These are phyloP conservation scores for Centropus bengalensis DNA, from an alignment of 2,113 vertebrate genomes.

Conservation along the genomic window DNA sequence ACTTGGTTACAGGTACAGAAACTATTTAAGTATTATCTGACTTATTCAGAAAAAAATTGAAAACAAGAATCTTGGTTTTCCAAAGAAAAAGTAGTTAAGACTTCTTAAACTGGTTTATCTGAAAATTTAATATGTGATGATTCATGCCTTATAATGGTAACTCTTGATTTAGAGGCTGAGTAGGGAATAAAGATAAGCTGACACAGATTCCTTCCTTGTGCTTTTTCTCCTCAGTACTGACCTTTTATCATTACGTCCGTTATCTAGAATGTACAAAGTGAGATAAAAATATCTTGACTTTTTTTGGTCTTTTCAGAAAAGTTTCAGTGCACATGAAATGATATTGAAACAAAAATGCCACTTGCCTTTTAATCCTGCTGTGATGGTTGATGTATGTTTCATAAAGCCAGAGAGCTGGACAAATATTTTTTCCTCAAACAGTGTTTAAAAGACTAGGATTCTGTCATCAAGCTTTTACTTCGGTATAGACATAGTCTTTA, in stretches of 20 bases:
- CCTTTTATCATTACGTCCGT: not conserved
- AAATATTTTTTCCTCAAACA: not conserved
- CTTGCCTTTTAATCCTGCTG: not conserved
- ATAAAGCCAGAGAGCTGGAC: not conserved
- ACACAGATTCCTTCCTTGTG: not conserved
- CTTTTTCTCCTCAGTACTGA: not conserved
- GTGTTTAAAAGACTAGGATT: not conserved
- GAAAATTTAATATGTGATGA: not conserved
- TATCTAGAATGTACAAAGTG: not conserved
- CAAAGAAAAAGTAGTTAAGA: not conserved
- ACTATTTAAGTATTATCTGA: not conserved
- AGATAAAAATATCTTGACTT: constrained; percentile 5
- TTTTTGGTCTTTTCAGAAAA: not conserved
- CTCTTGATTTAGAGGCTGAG: not conserved
- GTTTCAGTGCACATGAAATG: not conserved
- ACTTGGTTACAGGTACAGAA: not conserved
- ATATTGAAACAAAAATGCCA: not conserved
- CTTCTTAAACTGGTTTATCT: not conserved
- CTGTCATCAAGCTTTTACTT: not conserved
- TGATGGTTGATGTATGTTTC: not conserved
- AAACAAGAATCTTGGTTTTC: not conserved
- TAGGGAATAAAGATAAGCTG: not conserved
- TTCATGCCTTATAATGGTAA: not conserved
- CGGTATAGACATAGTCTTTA: not conserved
- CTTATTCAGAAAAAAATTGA: not conserved